Evolutionary conservation across 2,113 vertebrate genomes (phyloP).

Genomic region (Megaceryle torquata): DNA sequence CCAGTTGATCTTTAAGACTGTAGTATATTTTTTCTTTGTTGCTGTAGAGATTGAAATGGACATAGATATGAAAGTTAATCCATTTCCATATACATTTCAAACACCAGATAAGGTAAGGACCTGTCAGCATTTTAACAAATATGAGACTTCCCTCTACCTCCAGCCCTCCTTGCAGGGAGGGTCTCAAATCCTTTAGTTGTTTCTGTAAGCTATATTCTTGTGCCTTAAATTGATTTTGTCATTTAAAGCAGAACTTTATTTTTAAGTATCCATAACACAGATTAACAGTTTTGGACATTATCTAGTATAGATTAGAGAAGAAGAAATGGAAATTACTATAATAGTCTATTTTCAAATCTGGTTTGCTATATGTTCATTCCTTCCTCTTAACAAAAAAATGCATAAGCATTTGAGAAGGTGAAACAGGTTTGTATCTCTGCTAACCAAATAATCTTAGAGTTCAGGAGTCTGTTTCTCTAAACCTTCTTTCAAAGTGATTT

Average conservation of each 20-base stretch:
- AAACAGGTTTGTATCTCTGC: not conserved
- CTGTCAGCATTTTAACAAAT: not conserved
- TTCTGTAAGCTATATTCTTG: not conserved
- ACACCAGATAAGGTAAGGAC: not conserved
- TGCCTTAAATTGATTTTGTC: not conserved
- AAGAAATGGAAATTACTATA: not conserved
- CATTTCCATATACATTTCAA: slow-evolving; percentile 8
- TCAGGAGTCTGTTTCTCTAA: not conserved
- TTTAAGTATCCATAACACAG: not conserved
- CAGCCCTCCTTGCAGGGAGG: not conserved
- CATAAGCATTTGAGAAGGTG: not conserved
- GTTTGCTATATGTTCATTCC: not conserved
- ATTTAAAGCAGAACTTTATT: not conserved
- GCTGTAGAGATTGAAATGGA: not conserved
- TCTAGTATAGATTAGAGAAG: not conserved
- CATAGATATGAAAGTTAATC: not conserved
- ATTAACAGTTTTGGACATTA: not conserved
- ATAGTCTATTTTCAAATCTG: not conserved
- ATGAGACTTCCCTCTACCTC: not conserved
- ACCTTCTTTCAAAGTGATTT: not conserved
- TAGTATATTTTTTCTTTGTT: not conserved
- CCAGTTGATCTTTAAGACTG: not conserved
- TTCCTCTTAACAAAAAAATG: not conserved
- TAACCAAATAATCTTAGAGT: not conserved
- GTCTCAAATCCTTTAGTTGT: not conserved